Conservation (phyloP, 1,140 invertebrate species). For the Papilio glaucus region DNA sequence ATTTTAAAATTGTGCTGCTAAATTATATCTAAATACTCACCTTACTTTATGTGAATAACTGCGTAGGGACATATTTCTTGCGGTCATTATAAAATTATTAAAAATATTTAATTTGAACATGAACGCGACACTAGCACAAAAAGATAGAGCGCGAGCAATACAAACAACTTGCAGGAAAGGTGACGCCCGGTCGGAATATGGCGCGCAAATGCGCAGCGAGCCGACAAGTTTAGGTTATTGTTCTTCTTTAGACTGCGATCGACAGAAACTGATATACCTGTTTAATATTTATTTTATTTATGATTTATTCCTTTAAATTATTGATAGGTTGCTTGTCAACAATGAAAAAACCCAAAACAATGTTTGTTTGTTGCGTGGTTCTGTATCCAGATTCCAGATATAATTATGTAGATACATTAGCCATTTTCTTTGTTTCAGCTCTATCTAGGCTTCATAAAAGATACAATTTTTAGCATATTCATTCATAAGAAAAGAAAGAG, state of each 20-base stretch:
- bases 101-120: slow-evolving; percentile 9
- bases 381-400: not conserved
- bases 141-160: too few relatives aligned
- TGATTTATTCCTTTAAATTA: slow-evolving; percentile 26
- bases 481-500: too few relatives aligned
- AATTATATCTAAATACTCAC: slow-evolving; percentile 20
- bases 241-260: slow-evolving; percentile 5
- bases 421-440: not conserved
- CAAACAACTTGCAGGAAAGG: not conserved
- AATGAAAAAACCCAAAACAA: not conserved
- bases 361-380: not conserved
- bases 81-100: not conserved
- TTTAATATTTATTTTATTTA: slow-evolving; percentile 12
- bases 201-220: slow-evolving; percentile 1
- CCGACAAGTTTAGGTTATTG: not conserved
- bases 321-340: not conserved
- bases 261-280: slow-evolving; percentile 18
- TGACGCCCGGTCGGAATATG: slow-evolving; percentile 2
- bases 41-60: slow-evolving; percentile 10
- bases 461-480: too few relatives aligned
- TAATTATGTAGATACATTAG: not conserved
- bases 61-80: not conserved
- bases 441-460: too few relatives aligned
- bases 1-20: not conserved
- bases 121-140: not conserved